Conservation (phyloP, 2,888 invertebrate species). For the Drosophila anomelani region DNA sequence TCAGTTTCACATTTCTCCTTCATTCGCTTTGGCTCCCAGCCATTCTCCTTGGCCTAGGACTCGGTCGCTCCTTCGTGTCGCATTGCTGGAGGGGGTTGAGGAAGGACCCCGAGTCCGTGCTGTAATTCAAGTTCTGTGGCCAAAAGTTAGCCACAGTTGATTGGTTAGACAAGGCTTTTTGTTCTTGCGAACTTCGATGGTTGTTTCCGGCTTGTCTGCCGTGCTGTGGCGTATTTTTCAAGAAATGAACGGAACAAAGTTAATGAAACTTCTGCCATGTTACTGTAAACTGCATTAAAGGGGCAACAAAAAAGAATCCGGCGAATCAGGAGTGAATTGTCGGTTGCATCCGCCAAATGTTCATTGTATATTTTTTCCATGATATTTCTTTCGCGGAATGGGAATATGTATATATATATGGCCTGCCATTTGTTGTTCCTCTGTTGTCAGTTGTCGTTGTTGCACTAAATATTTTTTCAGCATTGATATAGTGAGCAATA, state of each 20-base stretch:
- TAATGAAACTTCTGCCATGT: constrained; percentile 71
- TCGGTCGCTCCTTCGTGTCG: constrained; percentile 35
- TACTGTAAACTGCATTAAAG: constrained; percentile 51
- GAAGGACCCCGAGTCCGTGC: constrained; percentile 13
- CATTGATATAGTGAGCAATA: constrained; percentile 55
- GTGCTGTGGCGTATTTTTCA: constrained; percentile 54
- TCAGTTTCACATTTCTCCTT: constrained; percentile 8
- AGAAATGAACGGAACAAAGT: constrained; percentile 68
- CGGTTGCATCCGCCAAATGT: constrained; percentile 22
- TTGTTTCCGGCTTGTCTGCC: constrained; percentile 41
- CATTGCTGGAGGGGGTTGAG: constrained; percentile 4
- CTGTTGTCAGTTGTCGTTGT: constrained; percentile 28
- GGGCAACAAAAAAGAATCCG: not conserved
- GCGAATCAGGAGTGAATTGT: constrained; percentile 21
- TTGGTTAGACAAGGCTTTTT: constrained; percentile 70
- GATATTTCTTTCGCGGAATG: constrained; percentile 12
- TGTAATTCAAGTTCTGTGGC: constrained; percentile 80
- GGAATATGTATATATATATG: constrained; percentile 49
- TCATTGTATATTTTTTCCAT: constrained; percentile 18
- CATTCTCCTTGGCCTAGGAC: constrained; percentile 1
- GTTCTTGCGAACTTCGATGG: constrained; percentile 46
- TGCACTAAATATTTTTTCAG: constrained; percentile 43
- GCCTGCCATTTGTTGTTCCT: constrained; percentile 46
- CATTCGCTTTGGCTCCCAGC: constrained; percentile 1
- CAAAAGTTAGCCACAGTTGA: constrained; percentile 79